Evolutionary conservation across 2,797 vertebrate genomes (phyloP).

Genomic region (Champsocephalus gunnari): DNA sequence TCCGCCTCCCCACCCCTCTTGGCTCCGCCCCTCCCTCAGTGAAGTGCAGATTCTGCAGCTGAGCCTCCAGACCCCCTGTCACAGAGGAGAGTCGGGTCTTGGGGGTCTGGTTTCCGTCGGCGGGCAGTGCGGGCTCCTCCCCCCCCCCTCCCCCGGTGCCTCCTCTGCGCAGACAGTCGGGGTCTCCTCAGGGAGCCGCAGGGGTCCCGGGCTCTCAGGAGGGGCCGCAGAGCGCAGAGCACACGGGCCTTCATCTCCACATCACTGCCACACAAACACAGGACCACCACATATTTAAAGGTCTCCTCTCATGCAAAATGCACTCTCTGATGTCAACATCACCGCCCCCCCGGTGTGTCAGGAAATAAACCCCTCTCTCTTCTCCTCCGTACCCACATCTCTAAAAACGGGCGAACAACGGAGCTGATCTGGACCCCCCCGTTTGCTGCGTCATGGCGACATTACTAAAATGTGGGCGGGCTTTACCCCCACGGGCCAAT

Average conservation of each 20-base stretch:
- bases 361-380: too few species aligned
- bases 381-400: too few species aligned
- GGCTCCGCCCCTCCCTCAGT: conserved; percentile 60
- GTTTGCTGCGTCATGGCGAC: too few species aligned
- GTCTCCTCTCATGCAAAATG: too few species aligned
- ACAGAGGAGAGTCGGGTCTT: conserved; percentile 82
- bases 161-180: conserved; percentile 75
- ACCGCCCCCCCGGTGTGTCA: too few species aligned
- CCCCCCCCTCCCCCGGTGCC: conserved; percentile 85
- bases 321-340: too few species aligned
- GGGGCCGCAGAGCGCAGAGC: conserved; percentile 89
- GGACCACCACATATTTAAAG: too few species aligned
- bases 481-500: too few species aligned
- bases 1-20: conserved; percentile 63
- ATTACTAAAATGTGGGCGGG: too few species aligned
- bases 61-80: conserved; percentile 88
- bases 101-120: background rate
- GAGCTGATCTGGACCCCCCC: too few species aligned
- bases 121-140: conserved; percentile 80
- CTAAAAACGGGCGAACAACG: too few species aligned
- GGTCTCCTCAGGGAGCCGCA: conserved; percentile 85
- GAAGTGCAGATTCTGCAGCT: conserved; percentile 91
- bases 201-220: conserved; percentile 88
- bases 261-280: conserved; percentile 79
- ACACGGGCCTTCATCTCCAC: conserved; percentile 89